Percentiles rank a stretch among this genome's conserved stretches.
Evolutionary conservation across 30 jellyfish, hydroid and myxozoan species (phyloP).

Genomic region (Aurelia aurita): DNA sequence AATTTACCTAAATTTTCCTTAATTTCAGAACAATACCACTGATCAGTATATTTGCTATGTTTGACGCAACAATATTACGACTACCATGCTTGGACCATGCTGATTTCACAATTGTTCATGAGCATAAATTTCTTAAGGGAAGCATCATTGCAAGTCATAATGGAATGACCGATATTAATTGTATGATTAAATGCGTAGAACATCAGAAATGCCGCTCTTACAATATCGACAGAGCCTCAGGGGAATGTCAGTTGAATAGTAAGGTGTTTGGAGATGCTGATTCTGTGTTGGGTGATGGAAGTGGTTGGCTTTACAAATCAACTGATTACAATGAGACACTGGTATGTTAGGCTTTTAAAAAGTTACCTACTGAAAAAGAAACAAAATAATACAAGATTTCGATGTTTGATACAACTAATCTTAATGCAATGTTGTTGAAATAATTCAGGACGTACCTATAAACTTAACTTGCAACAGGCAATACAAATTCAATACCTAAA

Average conservation of each 20-base stretch:
- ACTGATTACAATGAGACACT: conserved; percentile 12
- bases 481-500: no score
- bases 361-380: no score
- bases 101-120: background rate
- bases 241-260: conserved; percentile 6
- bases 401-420: no score
- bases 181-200: conserved; percentile 24
- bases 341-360: background rate
- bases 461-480: no score
- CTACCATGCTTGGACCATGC: conserved; percentile 26
- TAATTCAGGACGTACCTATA: no score
- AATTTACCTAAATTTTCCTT: no score
- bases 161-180: background rate
- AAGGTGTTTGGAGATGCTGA: background rate
- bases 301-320: conserved; percentile 40
- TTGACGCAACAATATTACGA: conserved; percentile 6
- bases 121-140: background rate
- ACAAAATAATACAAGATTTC: no score
- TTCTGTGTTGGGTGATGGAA: conserved; percentile 5
- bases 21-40: no score
- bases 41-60: no score
- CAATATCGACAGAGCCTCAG: conserved; percentile 7
- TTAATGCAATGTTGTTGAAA: no score
- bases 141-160: background rate
- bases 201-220: conserved; percentile 4